Evolutionary conservation across 2,888 invertebrate genomes (phyloP).

Genomic region (Drosophila macrospina): DNA sequence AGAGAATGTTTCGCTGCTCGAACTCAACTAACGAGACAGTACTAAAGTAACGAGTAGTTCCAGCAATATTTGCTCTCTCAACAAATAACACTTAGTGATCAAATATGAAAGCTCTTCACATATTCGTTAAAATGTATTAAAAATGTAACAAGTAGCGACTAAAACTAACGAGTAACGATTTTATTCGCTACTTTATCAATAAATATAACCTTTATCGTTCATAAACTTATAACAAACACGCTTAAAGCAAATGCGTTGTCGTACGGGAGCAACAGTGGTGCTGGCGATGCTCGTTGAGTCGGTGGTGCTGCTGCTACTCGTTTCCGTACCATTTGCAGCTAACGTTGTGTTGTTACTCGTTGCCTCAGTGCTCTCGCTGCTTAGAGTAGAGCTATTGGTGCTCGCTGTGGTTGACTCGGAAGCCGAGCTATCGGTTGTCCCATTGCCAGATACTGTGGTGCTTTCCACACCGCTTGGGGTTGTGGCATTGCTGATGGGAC

Average conservation of each 20-base stretch:
- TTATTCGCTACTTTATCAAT: constrained; percentile 29
- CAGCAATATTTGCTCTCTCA: neutral
- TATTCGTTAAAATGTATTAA: neutral
- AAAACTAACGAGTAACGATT: constrained; percentile 14
- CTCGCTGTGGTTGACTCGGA: constrained; percentile 16
- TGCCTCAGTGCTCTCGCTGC: constrained; percentile 3
- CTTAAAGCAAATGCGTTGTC: constrained; percentile 65
- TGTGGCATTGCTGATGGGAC: constrained; percentile 1
- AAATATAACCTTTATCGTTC: constrained; percentile 65
- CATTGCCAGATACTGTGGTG: constrained; percentile 20
- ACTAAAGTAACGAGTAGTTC: neutral
- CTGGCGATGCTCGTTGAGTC: constrained; percentile 1
- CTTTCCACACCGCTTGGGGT: constrained; percentile 29
- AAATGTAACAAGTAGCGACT: neutral
- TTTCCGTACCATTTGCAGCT: neutral
- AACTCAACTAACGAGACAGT: neutral
- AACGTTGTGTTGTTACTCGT: constrained; percentile 19
- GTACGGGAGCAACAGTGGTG: constrained; percentile 4
- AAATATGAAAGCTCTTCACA: neutral
- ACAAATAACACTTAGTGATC: neutral
- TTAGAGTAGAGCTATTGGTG: neutral
- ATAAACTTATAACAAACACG: constrained; percentile 68
- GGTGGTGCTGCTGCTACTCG: constrained; percentile 16
- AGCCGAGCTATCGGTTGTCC: constrained; percentile 21
- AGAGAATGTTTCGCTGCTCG: neutral